Base-by-base conservation (phyloP, 1,140 invertebrate species). In the Delia radicum region DNA sequence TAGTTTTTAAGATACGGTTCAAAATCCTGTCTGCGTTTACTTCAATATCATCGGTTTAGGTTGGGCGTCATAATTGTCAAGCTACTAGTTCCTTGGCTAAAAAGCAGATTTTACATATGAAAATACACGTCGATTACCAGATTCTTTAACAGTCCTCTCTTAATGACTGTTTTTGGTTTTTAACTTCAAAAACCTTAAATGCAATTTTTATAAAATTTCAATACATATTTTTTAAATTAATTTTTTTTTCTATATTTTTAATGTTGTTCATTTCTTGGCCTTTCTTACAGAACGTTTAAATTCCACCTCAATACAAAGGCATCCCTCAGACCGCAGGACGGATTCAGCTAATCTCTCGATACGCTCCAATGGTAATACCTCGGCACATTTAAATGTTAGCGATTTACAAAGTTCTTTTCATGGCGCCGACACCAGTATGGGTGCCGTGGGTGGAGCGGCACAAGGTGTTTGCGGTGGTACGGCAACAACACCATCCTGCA, bases 271-370 rank as follows among this genome's bases (percentile, higher is more conserved):
- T 75, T 69, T 29, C 24, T 62, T 67, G 29, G 21, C 18, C 73
- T 12, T 74, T 63, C 74, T 77, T 78, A 24, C 18, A 86, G 85
- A 86, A 75, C 84, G 85, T 3, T 79, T 80, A 12, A 79, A 82
- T 62, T 76, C 83, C 65, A 74, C 79, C 3, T 82, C 85, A 10
- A 83, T 86, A 71, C 81, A 82, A 48, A 80, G 84, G 18, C 84
- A 86, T 55, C 84, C 83, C 2, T 86, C 85, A 63, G 85, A 86
- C 75, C 81, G 85, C 15, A 77, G 85, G 37, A 80, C 85, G 28
- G 85, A 86, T 81, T 82, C 77, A 1, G 61, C 37, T 15, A 85
- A 84, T 72, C 76, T 81, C 37, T 82, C 84, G 4, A 71, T 84
- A 29, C 80, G 84, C 1, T 83, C 84, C 26, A 85, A 84, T 82